phyloP scores from a whole-genome alignment of 2,888 invertebrate species.

The Eupeodes luniger region DNA sequence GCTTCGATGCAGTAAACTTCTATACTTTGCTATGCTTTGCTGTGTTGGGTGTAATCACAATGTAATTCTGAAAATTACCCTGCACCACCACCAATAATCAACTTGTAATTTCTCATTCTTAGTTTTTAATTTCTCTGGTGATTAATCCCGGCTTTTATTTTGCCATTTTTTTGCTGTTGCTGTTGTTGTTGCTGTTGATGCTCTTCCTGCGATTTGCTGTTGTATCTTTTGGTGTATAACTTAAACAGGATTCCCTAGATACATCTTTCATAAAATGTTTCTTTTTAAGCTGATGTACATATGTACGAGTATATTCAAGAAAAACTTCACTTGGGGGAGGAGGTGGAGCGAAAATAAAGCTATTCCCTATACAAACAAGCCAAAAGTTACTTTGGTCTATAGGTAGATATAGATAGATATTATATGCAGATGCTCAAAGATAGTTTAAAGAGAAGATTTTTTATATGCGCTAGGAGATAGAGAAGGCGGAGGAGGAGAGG shows the following conservation, averaged over 20 bases:
- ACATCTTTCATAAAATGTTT: slow-evolving; percentile 61
- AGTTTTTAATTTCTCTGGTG: slow-evolving; percentile 71
- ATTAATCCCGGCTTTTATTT: slow-evolving; percentile 58
- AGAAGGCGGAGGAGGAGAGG: slow-evolving; percentile 5
- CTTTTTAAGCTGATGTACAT: background rate
- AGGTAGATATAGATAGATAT: background rate
- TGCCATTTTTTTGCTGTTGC: slow-evolving; percentile 16
- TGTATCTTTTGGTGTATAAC: slow-evolving; percentile 4
- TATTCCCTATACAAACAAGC: slow-evolving; percentile 25
- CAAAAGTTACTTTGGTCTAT: slow-evolving; percentile 28
- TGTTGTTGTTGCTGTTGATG: background rate
- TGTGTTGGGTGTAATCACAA: slow-evolving; percentile 72
- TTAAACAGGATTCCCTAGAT: slow-evolving; percentile 67
- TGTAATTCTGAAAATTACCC: slow-evolving; percentile 75
- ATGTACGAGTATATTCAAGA: background rate
- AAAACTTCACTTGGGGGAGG: slow-evolving; percentile 1
- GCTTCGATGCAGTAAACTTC: slow-evolving; percentile 12
- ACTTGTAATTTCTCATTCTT: slow-evolving; percentile 75
- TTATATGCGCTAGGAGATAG: background rate
- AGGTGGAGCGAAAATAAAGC: slow-evolving; percentile 24
- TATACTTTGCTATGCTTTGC: slow-evolving; percentile 36
- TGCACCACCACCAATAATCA: slow-evolving; percentile 75
- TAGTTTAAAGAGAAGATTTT: background rate
- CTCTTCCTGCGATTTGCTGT: background rate
- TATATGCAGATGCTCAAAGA: background rate